Conservation (phyloP, 2,113 vertebrate species). For the Sturnira hondurensis region DNA sequence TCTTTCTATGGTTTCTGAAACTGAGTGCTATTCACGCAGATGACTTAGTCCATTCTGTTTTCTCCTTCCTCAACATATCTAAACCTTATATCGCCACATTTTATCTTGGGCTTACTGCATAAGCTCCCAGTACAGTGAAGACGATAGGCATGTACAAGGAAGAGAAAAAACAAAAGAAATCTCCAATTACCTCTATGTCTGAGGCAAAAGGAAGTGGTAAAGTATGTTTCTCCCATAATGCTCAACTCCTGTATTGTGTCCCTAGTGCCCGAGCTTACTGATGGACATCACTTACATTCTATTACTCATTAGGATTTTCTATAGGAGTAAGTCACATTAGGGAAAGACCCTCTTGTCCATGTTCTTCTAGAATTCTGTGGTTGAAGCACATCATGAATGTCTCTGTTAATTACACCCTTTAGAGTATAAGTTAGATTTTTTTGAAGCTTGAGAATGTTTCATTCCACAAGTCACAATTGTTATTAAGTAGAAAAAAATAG, state of each 20-base stretch:
- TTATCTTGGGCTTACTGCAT: background rate
- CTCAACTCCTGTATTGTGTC: fast-evolving
- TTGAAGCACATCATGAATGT: background rate
- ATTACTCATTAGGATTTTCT: background rate
- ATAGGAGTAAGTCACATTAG: background rate
- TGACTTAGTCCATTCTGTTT: background rate
- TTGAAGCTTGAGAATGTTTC: background rate
- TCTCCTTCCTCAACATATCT: background rate
- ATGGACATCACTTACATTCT: background rate
- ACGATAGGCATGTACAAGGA: background rate
- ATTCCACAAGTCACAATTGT: background rate
- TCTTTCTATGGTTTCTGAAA: background rate
- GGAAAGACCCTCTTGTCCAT: background rate
- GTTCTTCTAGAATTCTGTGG: background rate
- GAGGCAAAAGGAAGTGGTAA: background rate
- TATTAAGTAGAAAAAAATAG: background rate
- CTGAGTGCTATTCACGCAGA: background rate
- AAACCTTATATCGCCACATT: background rate
- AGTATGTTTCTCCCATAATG: background rate
- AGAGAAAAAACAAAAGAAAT: background rate
- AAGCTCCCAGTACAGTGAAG: background rate
- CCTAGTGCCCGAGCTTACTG: background rate
- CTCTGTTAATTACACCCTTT: background rate
- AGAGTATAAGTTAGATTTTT: background rate
- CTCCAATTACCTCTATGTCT: background rate